Conservation (phyloP, 1,140 invertebrate genomes). For the Tetragonula clypearis region DNA sequence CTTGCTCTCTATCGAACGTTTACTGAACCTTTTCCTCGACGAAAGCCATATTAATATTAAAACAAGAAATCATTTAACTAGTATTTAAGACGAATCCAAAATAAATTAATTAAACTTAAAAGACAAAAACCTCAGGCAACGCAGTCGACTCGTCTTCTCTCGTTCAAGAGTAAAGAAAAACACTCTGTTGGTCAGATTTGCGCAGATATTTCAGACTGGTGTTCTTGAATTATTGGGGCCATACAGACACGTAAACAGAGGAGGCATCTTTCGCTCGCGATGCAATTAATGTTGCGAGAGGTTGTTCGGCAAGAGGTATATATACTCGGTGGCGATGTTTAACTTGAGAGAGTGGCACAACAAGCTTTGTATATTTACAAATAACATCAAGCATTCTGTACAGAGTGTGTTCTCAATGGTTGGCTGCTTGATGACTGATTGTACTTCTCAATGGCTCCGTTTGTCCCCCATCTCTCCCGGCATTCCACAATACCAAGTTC, state of each 20-base stretch:
- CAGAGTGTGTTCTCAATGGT: background rate
- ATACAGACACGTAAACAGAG: background rate
- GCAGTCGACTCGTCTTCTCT: too few species aligned
- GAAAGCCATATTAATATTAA: too few species aligned
- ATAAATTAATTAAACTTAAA: too few species aligned
- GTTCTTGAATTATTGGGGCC: background rate
- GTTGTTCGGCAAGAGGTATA: background rate
- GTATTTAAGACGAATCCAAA: too few species aligned
- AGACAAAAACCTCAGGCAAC: too few species aligned
- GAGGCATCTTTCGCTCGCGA: background rate
- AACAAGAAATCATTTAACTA: too few species aligned
- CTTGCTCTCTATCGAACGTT: too few species aligned
- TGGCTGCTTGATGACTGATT: constrained; percentile 19
- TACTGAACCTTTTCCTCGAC: too few species aligned
- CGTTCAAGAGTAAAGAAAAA: too few species aligned
- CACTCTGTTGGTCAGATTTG: background rate
- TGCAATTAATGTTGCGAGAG: constrained; percentile 11
- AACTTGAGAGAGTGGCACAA: constrained; percentile 1
- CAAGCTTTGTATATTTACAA: constrained; percentile 16
- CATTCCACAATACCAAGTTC: background rate
- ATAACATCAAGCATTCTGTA: background rate
- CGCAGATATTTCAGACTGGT: background rate
- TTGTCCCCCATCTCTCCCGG: background rate
- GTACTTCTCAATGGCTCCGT: constrained; percentile 14
- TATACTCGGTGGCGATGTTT: constrained; percentile 9